Base-by-base conservation (phyloP, 1,140 invertebrate genomes). In the Galleria mellonella region DNA sequence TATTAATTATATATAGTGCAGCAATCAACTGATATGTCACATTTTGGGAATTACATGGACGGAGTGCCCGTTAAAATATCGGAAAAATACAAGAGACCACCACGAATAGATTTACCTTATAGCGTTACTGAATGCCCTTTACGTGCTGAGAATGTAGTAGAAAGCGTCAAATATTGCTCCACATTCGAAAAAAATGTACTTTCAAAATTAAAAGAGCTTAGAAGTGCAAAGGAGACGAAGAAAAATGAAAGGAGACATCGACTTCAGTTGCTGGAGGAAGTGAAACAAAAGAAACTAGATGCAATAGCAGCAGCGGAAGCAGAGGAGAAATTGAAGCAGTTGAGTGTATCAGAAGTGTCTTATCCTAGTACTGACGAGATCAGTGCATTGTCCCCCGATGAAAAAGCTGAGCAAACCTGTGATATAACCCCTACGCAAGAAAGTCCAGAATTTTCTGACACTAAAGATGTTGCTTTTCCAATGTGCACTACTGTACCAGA, bases 41-140 rank as follows among this genome's bases (percentile, higher is more conserved):
- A 82, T 73, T 85, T 81, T 43, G 71, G 72, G 33, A 71, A 82
- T 51, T 93, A 90, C 57, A 92, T 94, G 90, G 94, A 95, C 81
- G 92, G 91, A 53, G 90, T 96, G 51, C 91, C 93, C 46, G 94
- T 96, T 32, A 95, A 95, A 88, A 95, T 96, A 73, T 91, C 92
- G 35, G 93, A 95, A 83, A 92, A 91, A 51, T 95, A 94, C 61
- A 93, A 94, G 79, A 91, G 93, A 45, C 94, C 94, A 10, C 89
- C 90, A 44, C 89, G 89, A 78, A 90, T 94, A 37, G 89, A 90
- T 51, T 72, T 94, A 54, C 91, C 92, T 32, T 89, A 91, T 48
- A 89, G 88, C 52, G 89, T 92, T 54, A 86, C 88, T 23, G 90
- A 92, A 65, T 88, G 89, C 66, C 63, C 91, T 55, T 49, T 88